Conservation (phyloP, 2,888 invertebrate species). For the Drosophila pullipes region DNA sequence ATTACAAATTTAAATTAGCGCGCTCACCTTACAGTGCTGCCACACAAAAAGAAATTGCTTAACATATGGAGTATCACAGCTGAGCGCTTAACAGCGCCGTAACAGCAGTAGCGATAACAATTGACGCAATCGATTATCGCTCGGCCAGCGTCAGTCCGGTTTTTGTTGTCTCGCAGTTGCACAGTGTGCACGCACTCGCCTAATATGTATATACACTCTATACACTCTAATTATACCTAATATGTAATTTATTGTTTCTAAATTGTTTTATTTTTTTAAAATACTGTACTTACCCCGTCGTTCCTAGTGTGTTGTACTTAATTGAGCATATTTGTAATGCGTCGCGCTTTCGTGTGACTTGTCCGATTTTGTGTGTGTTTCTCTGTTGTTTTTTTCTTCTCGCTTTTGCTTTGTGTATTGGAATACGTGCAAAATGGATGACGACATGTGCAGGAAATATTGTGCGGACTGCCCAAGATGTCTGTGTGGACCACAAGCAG, state of each 20-base stretch:
- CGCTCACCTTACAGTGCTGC: constrained; percentile 24
- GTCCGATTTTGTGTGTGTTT: constrained; percentile 14
- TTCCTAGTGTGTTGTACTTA: constrained; percentile 43
- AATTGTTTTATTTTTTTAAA: constrained; percentile 33
- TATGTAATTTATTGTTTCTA: constrained; percentile 38
- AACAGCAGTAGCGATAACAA: constrained; percentile 16
- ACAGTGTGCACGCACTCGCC: constrained; percentile 17
- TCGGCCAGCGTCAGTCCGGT: constrained; percentile 33
- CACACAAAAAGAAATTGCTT: neutral
- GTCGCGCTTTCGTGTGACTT: constrained; percentile 24
- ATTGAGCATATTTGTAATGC: constrained; percentile 19
- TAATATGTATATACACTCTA: constrained; percentile 30
- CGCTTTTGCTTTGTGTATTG: constrained; percentile 19
- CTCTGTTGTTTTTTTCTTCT: constrained; percentile 14
- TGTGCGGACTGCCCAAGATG: constrained; percentile 80
- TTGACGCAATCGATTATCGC: constrained; percentile 33
- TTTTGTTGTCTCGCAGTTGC: constrained; percentile 43
- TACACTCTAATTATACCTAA: constrained; percentile 20
- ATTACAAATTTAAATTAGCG: constrained; percentile 29
- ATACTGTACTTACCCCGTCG: constrained; percentile 26
- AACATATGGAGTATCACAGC: neutral
- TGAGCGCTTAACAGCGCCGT: constrained; percentile 4
- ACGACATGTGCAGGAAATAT: constrained; percentile 36
- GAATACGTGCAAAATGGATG: constrained; percentile 50
- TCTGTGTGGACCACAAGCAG: constrained; percentile 91